Percentiles rank a stretch among this genome's conserved stretches.
phyloP scores from a whole-genome alignment of 1,140 invertebrate species.

The Meloidogyne exigua region DNA sequence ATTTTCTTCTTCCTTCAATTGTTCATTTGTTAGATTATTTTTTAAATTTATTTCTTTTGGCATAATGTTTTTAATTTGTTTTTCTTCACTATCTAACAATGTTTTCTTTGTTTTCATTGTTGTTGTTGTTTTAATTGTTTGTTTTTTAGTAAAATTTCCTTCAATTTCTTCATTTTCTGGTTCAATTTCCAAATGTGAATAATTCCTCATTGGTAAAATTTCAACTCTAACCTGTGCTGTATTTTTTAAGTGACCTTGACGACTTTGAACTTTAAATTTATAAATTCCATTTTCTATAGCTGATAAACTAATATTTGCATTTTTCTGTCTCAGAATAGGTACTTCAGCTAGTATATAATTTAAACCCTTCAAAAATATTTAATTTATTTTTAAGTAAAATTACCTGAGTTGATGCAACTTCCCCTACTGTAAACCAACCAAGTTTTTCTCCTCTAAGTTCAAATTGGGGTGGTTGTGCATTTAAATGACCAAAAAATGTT shows the following conservation, averaged over 20 bases:
- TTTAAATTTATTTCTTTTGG: background rate
- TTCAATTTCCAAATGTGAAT: background rate
- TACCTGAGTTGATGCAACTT: conserved; percentile 35
- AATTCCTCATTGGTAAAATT: conserved; percentile 11
- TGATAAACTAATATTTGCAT: conserved; percentile 8
- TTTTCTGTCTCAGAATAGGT: conserved; percentile 32
- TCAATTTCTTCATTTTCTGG: background rate
- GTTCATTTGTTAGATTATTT: background rate
- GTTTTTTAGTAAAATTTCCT: background rate
- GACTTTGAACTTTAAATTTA: conserved; percentile 26
- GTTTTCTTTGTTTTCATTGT: background rate
- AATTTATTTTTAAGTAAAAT: background rate
- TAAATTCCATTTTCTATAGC: conserved; percentile 34
- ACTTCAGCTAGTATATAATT: conserved; percentile 34
- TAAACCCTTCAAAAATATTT: conserved; percentile 27
- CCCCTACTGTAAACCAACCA: conserved; percentile 38
- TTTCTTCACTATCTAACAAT: background rate
- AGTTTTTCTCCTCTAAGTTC: conserved; percentile 23
- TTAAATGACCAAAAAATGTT: conserved; percentile 30
- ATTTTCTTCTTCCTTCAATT: background rate
- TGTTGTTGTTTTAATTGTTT: background rate
- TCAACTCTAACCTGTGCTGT: background rate
- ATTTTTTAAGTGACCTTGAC: conserved; percentile 12
- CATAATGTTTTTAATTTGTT: background rate
- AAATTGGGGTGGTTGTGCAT: conserved; percentile 33